phyloP scores from a whole-genome alignment of 2,797 vertebrate genomes.

The Selene dorsalis region DNA sequence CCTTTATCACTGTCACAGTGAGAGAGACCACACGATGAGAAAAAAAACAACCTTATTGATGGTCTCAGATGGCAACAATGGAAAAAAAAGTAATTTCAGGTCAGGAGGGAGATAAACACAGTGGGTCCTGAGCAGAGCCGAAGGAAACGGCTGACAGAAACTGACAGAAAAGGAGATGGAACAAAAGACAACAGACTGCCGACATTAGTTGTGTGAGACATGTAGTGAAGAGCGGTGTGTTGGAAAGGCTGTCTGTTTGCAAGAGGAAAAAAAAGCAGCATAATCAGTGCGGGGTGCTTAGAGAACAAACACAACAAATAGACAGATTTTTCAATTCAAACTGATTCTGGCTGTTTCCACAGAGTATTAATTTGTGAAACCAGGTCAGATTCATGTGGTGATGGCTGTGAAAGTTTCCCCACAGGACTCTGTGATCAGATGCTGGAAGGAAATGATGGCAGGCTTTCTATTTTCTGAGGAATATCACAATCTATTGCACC shows the following conservation, averaged over 20 bases:
- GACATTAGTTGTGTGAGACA: slow-evolving; percentile 35
- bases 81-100: slow-evolving; percentile 62
- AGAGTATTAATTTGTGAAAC: slow-evolving; percentile 67
- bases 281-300: slow-evolving; percentile 28
- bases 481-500: not conserved
- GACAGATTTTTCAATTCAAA: slow-evolving; percentile 58
- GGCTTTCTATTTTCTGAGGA: slow-evolving; percentile 35
- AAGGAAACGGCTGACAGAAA: slow-evolving; percentile 40
- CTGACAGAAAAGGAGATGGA: slow-evolving; percentile 45
- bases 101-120: slow-evolving; percentile 53
- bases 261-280: slow-evolving; percentile 63
- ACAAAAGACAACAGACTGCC: slow-evolving; percentile 43
- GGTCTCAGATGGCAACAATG: slow-evolving; percentile 42
- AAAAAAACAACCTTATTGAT: slow-evolving; percentile 43
- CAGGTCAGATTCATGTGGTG: slow-evolving; percentile 60
- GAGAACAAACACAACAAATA: slow-evolving; percentile 30
- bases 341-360: slow-evolving; percentile 40
- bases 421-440: slow-evolving; percentile 45
- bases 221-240: slow-evolving; percentile 36
- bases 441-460: slow-evolving; percentile 41
- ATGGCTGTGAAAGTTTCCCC: slow-evolving; percentile 52
- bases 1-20: slow-evolving; percentile 31
- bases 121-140: slow-evolving; percentile 21
- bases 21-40: slow-evolving; percentile 6
- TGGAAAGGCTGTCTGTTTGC: slow-evolving; percentile 44